Percentiles rank a stretch among this genome's conserved stretches.
phyloP scores from a whole-genome alignment of 1,140 invertebrate genomes.

The Choristoneura fumiferana region DNA sequence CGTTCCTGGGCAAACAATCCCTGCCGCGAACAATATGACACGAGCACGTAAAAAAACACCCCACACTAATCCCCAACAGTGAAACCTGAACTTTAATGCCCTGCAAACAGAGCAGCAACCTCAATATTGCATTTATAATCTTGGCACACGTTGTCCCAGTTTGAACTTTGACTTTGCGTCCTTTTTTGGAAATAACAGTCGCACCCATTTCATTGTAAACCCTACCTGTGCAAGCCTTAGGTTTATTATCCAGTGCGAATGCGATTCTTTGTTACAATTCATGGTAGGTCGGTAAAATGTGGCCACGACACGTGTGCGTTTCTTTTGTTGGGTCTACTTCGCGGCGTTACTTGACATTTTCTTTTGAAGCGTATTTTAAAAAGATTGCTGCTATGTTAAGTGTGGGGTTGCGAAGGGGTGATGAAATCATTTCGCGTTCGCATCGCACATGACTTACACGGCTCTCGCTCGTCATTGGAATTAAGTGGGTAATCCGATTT shows the following conservation, averaged over 20 bases:
- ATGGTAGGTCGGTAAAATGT: constrained; percentile 35
- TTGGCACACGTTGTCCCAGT: constrained; percentile 25
- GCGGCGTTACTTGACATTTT: constrained; percentile 35
- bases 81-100: constrained; percentile 34
- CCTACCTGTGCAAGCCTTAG: constrained; percentile 8
- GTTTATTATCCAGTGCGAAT: constrained; percentile 14
- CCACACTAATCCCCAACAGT: constrained; percentile 1
- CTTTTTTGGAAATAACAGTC: constrained; percentile 34
- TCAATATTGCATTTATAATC: constrained; percentile 17
- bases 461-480: too few species aligned
- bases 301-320: constrained; percentile 40
- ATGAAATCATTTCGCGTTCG: not conserved
- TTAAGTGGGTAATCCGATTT: not conserved
- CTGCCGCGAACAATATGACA: constrained; percentile 25
- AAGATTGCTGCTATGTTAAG: constrained; percentile 8
- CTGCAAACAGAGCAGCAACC: not conserved
- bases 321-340: constrained; percentile 44
- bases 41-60: constrained; percentile 33
- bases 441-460: too few species aligned
- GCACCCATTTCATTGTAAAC: constrained; percentile 19
- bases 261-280: constrained; percentile 36
- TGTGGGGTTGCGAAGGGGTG: constrained; percentile 2
- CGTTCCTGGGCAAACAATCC: constrained; percentile 7
- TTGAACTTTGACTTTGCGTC: constrained; percentile 53
- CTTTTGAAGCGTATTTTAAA: constrained; percentile 32